Percentiles rank a stretch among this genome's conserved stretches.
Conservation (phyloP, 2,113 vertebrate species). For the Myodes glareolus region DNA sequence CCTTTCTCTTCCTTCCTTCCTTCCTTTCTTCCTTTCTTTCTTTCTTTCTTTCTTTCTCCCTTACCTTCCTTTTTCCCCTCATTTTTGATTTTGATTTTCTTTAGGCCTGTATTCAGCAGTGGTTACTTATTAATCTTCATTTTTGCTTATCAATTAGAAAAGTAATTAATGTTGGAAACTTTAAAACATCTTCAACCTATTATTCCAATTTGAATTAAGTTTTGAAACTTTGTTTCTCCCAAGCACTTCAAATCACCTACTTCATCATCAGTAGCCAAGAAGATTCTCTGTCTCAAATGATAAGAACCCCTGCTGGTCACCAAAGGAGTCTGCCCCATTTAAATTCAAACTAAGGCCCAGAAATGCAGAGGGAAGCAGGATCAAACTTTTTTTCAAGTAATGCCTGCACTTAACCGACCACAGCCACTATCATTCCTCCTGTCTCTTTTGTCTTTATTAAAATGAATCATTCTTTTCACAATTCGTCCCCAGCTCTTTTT, state of each 20-base stretch:
- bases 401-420: neutral
- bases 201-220: neutral
- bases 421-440: neutral
- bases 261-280: neutral
- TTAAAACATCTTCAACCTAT: neutral
- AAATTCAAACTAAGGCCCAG: constrained; percentile 57
- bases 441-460: constrained; percentile 47
- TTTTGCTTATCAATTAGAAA: constrained; percentile 55
- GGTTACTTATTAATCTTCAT: constrained; percentile 27
- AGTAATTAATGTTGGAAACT: neutral
- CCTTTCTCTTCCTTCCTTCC: too few relatives aligned
- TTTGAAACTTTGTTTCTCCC: neutral
- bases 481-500: neutral
- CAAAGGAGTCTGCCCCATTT: constrained; percentile 54
- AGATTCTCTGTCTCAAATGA: constrained; percentile 27
- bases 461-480: neutral
- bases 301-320: constrained; percentile 9
- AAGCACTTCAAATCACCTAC: neutral
- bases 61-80: too few relatives aligned
- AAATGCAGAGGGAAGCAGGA: neutral
- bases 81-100: neutral
- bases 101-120: neutral
- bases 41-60: too few relatives aligned
- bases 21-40: too few relatives aligned
- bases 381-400: neutral